Conservation (phyloP, 2,888 invertebrate genomes). For the Zhuqinia jingwanae region DNA sequence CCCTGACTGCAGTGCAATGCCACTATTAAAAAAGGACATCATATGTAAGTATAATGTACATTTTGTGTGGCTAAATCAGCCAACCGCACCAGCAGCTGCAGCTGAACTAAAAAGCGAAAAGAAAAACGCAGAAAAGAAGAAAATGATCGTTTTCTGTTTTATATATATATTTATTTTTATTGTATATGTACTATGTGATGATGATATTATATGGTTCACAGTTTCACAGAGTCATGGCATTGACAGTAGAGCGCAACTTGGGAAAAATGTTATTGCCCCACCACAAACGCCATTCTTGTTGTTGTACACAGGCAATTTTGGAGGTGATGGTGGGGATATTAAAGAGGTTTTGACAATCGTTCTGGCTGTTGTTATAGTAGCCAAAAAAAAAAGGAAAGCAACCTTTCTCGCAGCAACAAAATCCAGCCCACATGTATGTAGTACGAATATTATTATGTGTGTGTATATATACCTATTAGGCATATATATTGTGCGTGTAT, state of each 20-base stretch:
- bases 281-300: conserved; percentile 53
- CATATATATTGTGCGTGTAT: not conserved
- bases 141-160: conserved; percentile 35
- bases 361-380: not conserved
- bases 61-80: too few relatives aligned
- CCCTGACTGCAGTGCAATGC: too few relatives aligned
- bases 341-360: conserved; percentile 1
- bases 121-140: not conserved
- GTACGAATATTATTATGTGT: too few relatives aligned
- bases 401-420: not conserved
- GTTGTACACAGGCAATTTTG: conserved; percentile 45
- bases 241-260: conserved; percentile 38
- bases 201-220: too few relatives aligned
- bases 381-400: not conserved
- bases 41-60: too few relatives aligned
- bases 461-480: too few relatives aligned
- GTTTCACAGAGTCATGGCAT: not conserved
- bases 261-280: conserved; percentile 34
- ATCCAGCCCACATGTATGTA: not conserved
- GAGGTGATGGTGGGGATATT: conserved; percentile 2
- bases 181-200: not conserved
- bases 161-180: not conserved
- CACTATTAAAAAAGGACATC: too few relatives aligned
- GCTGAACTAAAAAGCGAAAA: too few relatives aligned
- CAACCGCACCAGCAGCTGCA: too few relatives aligned